Evolutionary conservation across 2,113 vertebrate genomes (phyloP).

Genomic region (Saguinus midas): DNA sequence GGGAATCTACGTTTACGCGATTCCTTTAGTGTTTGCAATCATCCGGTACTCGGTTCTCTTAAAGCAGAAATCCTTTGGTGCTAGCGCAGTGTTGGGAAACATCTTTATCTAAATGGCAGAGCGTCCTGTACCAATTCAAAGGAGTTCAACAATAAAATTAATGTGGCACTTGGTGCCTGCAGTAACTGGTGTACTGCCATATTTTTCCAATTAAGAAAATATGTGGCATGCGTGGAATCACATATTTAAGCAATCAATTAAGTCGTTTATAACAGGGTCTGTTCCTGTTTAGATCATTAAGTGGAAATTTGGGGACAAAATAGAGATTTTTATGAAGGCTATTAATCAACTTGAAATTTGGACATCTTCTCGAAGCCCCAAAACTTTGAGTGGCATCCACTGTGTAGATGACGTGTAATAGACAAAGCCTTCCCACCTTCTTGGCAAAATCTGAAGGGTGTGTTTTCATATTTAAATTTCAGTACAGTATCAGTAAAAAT

Average conservation of each 20-base stretch:
- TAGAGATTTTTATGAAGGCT: constrained; percentile 61
- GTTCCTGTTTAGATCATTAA: constrained; percentile 66
- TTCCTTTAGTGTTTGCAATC: constrained; percentile 9
- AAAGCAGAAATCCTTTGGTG: neutral
- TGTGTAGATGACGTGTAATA: constrained; percentile 4
- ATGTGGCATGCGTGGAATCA: constrained; percentile 70
- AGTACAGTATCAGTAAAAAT: neutral
- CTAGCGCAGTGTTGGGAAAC: constrained; percentile 4
- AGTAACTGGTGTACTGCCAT: constrained; percentile 71
- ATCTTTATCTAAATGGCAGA: constrained; percentile 48
- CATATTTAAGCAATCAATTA: constrained; percentile 71
- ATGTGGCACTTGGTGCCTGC: constrained; percentile 60
- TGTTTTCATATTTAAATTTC: constrained; percentile 57
- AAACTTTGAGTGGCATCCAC: constrained; percentile 61
- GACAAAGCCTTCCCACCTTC: constrained; percentile 41
- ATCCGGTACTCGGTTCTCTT: neutral
- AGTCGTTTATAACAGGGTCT: constrained; percentile 61
- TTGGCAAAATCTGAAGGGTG: neutral
- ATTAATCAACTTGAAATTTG: constrained; percentile 64
- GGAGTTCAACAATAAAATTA: constrained; percentile 68
- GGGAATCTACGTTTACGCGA: constrained; percentile 1
- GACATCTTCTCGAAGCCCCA: constrained; percentile 28
- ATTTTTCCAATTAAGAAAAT: constrained; percentile 74
- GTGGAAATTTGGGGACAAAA: constrained; percentile 64
- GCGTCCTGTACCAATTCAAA: constrained; percentile 39